These are phyloP conservation scores for Planococcus citri DNA, from an alignment of 1,140 invertebrate species.

Conservation along the genomic window DNA sequence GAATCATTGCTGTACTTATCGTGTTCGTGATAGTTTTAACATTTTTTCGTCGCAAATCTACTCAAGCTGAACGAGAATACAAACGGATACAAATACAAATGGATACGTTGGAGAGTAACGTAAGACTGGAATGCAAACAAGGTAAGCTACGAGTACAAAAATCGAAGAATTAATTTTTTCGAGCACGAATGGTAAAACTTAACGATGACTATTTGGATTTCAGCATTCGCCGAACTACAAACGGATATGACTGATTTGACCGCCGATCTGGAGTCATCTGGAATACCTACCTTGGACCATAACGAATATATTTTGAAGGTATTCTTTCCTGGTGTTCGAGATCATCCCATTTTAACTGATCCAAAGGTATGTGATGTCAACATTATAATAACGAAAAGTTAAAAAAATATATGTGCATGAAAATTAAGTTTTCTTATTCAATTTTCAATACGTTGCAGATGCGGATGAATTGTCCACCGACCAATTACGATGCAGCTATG, in stretches of 20 bases:
- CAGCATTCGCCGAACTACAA: constrained; percentile 95
- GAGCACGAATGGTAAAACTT: too few species aligned
- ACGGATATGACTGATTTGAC: constrained; percentile 98
- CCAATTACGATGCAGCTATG: constrained; percentile 86
- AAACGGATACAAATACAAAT: constrained; percentile 97
- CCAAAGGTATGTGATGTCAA: constrained; percentile 45
- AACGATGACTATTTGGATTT: not conserved
- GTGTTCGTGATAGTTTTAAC: constrained; percentile 75
- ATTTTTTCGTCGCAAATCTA: constrained; percentile 80
- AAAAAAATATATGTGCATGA: not conserved
- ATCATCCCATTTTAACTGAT: constrained; percentile 81
- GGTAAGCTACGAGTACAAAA: too few species aligned
- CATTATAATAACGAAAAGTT: constrained; percentile 1
- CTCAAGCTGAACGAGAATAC: constrained; percentile 88
- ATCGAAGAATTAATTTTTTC: not conserved
- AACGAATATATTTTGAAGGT: constrained; percentile 97
- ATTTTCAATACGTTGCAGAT: constrained; percentile 28
- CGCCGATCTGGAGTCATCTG: constrained; percentile 86
- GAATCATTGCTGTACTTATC: constrained; percentile 67
- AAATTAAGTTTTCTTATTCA: constrained; percentile 22
- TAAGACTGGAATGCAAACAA: constrained; percentile 94
- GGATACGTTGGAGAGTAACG: constrained; percentile 97
- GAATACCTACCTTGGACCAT: constrained; percentile 90
- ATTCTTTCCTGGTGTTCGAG: constrained; percentile 87
- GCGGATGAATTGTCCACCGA: constrained; percentile 44